phyloP scores from a whole-genome alignment of 2,888 invertebrate genomes.

The Trissonchulus latispiculum region DNA sequence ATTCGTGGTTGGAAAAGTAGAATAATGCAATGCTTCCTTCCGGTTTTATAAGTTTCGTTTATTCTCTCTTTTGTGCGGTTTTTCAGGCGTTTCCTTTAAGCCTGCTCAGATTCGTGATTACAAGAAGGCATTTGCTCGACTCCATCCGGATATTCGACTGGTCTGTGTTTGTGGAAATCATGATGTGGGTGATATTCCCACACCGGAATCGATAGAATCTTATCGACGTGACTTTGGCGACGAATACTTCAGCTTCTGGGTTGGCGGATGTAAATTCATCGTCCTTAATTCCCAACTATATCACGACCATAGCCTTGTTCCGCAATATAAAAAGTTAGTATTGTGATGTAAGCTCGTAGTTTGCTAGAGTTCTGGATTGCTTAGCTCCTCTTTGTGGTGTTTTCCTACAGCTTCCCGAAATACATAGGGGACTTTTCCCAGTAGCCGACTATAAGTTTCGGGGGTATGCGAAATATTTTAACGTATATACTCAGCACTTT shows the following conservation, averaged over 20 bases:
- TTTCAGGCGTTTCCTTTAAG: constrained; percentile 21
- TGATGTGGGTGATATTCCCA: constrained; percentile 50
- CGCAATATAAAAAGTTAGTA: constrained; percentile 23
- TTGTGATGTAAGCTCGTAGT: no score
- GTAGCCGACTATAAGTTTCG: no score
- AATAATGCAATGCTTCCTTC: no score
- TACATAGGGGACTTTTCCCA: no score
- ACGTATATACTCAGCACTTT: no score
- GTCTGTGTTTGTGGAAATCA: constrained; percentile 53
- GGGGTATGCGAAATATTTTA: no score
- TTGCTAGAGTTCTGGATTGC: no score
- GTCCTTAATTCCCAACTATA: constrained; percentile 51
- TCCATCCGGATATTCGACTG: constrained; percentile 48
- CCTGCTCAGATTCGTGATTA: constrained; percentile 47
- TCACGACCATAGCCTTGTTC: constrained; percentile 33
- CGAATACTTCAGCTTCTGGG: constrained; percentile 51
- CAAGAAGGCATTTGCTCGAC: constrained; percentile 40
- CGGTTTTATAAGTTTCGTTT: no score
- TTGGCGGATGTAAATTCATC: constrained; percentile 49
- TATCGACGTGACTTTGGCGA: constrained; percentile 42
- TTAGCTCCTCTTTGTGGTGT: no score
- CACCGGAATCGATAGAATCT: constrained; percentile 41
- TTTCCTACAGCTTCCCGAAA: no score
- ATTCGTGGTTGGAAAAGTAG: no score
- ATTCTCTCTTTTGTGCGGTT: background rate